Percentiles rank a stretch among this genome's conserved stretches.
phyloP scores from a whole-genome alignment of 2,113 vertebrate genomes.

The Heptranchias perlo region DNA sequence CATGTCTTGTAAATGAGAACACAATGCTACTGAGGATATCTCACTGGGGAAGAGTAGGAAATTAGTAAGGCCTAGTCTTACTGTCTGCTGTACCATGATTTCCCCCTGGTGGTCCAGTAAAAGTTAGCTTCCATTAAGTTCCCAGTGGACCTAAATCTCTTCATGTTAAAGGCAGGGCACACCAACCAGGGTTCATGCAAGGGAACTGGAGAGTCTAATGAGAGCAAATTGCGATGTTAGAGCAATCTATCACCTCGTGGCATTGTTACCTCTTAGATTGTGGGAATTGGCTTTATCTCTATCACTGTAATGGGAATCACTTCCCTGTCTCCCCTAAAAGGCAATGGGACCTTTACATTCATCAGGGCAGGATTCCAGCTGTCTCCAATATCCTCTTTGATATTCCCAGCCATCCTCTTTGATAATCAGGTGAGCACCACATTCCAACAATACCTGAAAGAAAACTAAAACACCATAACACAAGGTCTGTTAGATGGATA shows the following conservation, averaged over 20 bases:
- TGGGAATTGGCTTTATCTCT: not conserved
- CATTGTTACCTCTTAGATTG: not conserved
- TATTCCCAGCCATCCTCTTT: not conserved
- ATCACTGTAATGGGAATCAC: not conserved
- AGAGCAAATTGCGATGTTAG: not conserved
- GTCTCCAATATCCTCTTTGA: not conserved
- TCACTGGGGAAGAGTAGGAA: not conserved
- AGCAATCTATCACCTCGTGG: not conserved
- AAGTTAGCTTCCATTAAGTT: not conserved
- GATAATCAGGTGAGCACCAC: not conserved
- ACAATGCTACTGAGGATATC: not conserved
- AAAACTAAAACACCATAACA: not conserved
- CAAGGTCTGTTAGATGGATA: not conserved
- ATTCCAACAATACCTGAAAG: not conserved
- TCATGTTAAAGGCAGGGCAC: not conserved
- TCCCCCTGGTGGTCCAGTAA: not conserved
- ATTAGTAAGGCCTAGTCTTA: not conserved
- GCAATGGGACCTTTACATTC: not conserved
- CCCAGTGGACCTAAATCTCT: not conserved
- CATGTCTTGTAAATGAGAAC: not conserved
- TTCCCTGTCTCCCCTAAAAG: not conserved
- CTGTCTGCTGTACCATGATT: not conserved
- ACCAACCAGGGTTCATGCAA: no score
- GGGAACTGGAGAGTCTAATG: not conserved
- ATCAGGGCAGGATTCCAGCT: not conserved